Conservation (phyloP, 2,888 invertebrate genomes). For the Gortyna flavago region DNA sequence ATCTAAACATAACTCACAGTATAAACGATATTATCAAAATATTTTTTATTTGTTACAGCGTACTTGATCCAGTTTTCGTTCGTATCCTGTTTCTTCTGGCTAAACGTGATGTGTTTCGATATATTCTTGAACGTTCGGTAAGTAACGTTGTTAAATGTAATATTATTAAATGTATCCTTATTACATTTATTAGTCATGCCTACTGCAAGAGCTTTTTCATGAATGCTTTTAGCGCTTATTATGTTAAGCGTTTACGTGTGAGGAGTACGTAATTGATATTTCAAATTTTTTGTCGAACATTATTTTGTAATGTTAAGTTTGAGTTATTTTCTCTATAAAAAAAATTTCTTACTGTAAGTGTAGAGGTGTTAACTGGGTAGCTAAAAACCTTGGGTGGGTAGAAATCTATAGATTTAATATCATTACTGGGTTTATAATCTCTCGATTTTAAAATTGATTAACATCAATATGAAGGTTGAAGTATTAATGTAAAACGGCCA, state of each 20-base stretch:
- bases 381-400: neutral
- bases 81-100: slow-evolving; percentile 92
- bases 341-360: neutral
- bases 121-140: slow-evolving; percentile 90
- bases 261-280: slow-evolving; percentile 41
- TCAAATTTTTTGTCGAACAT: slow-evolving; percentile 2
- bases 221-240: slow-evolving; percentile 51
- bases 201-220: slow-evolving; percentile 39
- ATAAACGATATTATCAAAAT: neutral
- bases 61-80: slow-evolving; percentile 92
- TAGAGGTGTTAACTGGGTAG: neutral
- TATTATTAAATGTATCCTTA: slow-evolving; percentile 55
- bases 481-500: neutral
- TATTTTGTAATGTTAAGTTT: slow-evolving; percentile 23
- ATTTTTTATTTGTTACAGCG: slow-evolving; percentile 88
- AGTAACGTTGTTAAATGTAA: slow-evolving; percentile 67
- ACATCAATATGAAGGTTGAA: neutral
- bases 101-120: slow-evolving; percentile 92
- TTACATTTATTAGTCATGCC: slow-evolving; percentile 52
- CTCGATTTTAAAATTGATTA: neutral
- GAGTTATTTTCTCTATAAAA: neutral
- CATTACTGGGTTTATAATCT: neutral
- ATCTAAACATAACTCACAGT: neutral
- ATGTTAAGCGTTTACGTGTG: slow-evolving; percentile 58
- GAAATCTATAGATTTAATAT: neutral